These are phyloP conservation scores for Parelbella ahira DNA, from an alignment of 2,888 invertebrate species.

Conservation along the genomic window DNA sequence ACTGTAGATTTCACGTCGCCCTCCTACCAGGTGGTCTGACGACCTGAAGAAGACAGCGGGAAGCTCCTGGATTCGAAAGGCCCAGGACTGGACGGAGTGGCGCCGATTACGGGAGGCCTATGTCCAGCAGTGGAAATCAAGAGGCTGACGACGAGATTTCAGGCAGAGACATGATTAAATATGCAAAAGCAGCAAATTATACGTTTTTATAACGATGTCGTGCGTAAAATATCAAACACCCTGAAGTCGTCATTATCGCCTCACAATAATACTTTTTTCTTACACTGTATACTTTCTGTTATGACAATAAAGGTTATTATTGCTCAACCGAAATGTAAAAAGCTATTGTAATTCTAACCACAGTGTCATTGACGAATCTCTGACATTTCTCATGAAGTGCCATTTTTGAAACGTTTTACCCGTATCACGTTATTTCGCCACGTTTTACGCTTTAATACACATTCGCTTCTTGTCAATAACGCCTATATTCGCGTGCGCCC, in stretches of 20 bases:
- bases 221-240: slow-evolving; percentile 2
- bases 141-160: no score
- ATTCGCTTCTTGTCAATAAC: slow-evolving; percentile 2
- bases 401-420: slow-evolving; percentile 14
- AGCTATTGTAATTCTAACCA: not conserved
- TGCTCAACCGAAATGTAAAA: not conserved
- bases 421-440: slow-evolving; percentile 7
- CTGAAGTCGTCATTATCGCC: slow-evolving; percentile 7
- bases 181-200: no score
- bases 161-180: no score
- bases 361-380: slow-evolving; percentile 20
- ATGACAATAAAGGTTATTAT: slow-evolving; percentile 4
- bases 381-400: slow-evolving; percentile 21
- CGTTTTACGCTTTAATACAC: slow-evolving; percentile 6
- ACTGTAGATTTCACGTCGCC: no score
- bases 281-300: not conserved
- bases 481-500: no score
- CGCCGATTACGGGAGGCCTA: no score
- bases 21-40: no score
- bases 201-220: no score
- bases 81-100: no score
- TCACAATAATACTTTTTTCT: not conserved
- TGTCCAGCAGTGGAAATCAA: no score
- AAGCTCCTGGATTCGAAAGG: no score
- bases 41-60: no score